Evolutionary conservation across 2,113 vertebrate species (phyloP).

Genomic region (Furnarius figulus): DNA sequence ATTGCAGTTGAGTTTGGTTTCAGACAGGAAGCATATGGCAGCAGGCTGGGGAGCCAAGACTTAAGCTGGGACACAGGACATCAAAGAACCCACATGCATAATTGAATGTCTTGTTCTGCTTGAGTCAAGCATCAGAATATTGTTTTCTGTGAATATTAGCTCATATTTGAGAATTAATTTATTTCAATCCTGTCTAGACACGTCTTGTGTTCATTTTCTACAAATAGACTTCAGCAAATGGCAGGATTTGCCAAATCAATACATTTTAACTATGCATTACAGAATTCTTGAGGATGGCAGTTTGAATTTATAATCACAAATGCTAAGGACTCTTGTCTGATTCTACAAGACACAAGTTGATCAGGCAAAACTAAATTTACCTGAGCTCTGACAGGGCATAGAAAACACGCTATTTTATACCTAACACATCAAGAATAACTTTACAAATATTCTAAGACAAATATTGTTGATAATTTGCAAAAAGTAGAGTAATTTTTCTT

Average conservation of each 20-base stretch:
- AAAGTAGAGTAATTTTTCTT: background rate
- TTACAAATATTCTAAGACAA: background rate
- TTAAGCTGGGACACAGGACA: background rate
- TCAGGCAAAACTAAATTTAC: background rate
- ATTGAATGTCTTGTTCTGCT: background rate
- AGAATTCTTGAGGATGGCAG: background rate
- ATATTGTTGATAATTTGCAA: background rate
- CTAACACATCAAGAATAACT: background rate
- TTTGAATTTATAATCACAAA: background rate
- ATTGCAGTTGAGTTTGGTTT: background rate
- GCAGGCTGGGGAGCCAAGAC: background rate
- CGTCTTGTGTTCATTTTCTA: background rate
- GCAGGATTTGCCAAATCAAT: background rate
- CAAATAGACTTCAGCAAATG: background rate
- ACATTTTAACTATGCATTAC: background rate
- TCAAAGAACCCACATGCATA: background rate
- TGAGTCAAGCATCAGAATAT: background rate
- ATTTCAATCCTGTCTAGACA: background rate
- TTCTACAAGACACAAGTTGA: background rate
- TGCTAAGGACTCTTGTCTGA: background rate
- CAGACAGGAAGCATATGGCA: background rate
- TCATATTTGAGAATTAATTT: conserved; percentile 1
- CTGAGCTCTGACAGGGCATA: background rate
- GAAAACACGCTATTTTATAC: background rate
- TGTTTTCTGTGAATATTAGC: background rate